These are phyloP conservation scores for Cyclargus thomasi DNA, from an alignment of 1,140 invertebrate species.

Conservation along the genomic window DNA sequence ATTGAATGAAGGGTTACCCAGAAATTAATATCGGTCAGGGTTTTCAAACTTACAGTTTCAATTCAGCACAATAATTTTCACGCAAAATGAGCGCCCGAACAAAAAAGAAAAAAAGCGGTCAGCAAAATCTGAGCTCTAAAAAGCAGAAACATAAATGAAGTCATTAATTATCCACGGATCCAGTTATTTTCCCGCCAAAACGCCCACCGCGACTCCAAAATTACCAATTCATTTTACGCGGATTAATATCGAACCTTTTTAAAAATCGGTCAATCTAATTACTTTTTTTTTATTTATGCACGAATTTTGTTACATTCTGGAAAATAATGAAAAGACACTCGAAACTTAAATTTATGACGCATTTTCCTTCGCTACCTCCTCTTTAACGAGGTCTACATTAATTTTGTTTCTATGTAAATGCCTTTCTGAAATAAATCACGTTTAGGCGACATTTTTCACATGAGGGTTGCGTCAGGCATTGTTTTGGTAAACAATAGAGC, in stretches of 20 bases:
- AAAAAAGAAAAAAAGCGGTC: conserved; percentile 59
- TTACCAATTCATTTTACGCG: conserved; percentile 20
- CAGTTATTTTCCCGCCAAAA: conserved; percentile 54
- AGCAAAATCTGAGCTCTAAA: conserved; percentile 68
- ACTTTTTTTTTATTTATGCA: not conserved
- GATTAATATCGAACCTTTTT: not conserved
- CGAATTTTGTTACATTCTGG: not conserved
- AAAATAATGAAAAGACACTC: not conserved
- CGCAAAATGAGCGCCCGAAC: conserved; percentile 37
- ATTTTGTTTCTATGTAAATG: conserved; percentile 29
- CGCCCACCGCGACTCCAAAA: conserved; percentile 28
- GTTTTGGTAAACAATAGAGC: conserved; percentile 69
- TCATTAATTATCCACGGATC: conserved; percentile 70
- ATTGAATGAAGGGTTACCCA: conserved; percentile 25
- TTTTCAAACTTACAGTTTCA: conserved; percentile 53
- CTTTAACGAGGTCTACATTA: conserved; percentile 22
- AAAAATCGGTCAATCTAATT: conserved; percentile 7
- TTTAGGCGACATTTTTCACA: conserved; percentile 46
- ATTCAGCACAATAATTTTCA: conserved; percentile 65
- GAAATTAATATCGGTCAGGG: conserved; percentile 26
- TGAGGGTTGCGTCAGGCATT: conserved; percentile 59
- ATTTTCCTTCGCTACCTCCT: not conserved
- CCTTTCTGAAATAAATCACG: conserved; percentile 26
- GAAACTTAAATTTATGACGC: not conserved
- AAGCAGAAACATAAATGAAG: conserved; percentile 73